A percentile compares a stretch with the other conserved stretches of the same genome.
Evolutionary conservation across 2,113 vertebrate genomes (phyloP).

Genomic region (Psilopogon haemacephalus): DNA sequence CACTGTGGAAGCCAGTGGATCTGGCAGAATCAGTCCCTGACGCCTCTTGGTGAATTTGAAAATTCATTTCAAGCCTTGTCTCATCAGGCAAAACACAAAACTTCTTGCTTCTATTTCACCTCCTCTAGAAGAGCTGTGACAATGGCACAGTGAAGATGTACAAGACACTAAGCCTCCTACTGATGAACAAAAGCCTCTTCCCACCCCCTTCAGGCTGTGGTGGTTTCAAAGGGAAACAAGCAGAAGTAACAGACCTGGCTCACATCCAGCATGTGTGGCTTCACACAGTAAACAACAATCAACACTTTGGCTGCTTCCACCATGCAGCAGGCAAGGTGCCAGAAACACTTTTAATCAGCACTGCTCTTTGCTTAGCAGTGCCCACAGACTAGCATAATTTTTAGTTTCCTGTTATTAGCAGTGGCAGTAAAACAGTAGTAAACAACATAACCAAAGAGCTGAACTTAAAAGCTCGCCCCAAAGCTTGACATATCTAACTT

Average conservation of each 20-base stretch:
- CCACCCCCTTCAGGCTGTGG: not conserved
- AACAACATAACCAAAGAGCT: not conserved
- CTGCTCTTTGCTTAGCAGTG: not conserved
- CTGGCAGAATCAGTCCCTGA: not conserved
- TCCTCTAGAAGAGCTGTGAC: not conserved
- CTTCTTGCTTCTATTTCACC: not conserved
- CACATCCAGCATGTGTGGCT: not conserved
- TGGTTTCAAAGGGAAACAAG: constrained; percentile 11
- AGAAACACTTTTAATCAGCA: not conserved
- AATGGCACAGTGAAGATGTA: not conserved
- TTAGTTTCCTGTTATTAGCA: constrained; percentile 15
- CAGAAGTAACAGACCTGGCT: not conserved
- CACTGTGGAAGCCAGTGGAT: not conserved
- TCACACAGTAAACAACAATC: constrained; percentile 56
- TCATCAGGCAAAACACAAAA: not conserved
- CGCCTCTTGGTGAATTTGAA: not conserved
- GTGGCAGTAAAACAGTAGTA: not conserved
- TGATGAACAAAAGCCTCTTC: not conserved
- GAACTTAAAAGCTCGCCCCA: not conserved
- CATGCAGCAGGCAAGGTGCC: not conserved
- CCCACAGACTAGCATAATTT: not conserved
- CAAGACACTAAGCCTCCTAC: not conserved
- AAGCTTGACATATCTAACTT: not conserved
- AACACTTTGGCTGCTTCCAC: constrained; percentile 21
- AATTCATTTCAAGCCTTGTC: not conserved